Percentiles rank a stretch among this genome's conserved stretches.
These are phyloP conservation scores for Limonius californicus DNA, from an alignment of 1,140 invertebrate genomes.

Conservation along the genomic window DNA sequence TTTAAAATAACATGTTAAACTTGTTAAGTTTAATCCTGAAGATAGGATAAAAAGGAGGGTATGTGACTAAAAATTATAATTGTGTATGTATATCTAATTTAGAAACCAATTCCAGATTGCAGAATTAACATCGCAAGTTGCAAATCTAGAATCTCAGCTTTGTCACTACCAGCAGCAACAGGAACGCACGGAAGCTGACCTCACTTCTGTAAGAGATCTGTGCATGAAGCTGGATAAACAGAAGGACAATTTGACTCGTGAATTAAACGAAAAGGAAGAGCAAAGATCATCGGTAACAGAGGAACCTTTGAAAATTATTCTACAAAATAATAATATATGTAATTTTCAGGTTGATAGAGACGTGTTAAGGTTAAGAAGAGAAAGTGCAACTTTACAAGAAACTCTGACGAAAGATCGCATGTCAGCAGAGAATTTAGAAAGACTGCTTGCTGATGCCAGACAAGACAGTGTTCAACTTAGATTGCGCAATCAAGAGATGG, in stretches of 20 bases:
- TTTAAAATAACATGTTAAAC: neutral
- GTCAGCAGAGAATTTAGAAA: conserved; percentile 50
- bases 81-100: neutral
- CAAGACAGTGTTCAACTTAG: conserved; percentile 52
- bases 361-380: conserved; percentile 43
- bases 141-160: conserved; percentile 52
- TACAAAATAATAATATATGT: neutral
- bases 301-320: too few relatives aligned
- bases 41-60: neutral
- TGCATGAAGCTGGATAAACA: conserved; percentile 54
- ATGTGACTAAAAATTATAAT: neutral
- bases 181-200: conserved; percentile 47
- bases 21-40: neutral
- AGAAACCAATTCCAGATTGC: conserved; percentile 46
- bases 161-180: conserved; percentile 46
- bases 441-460: conserved; percentile 49
- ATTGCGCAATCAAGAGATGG: conserved; percentile 50
- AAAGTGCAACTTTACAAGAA: conserved; percentile 48
- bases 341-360: conserved; percentile 22
- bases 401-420: conserved; percentile 49
- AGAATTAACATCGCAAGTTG: conserved; percentile 52
- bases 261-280: conserved; percentile 46
- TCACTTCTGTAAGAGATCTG: conserved; percentile 51
- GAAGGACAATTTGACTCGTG: conserved; percentile 49
- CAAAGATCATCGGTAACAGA: conserved; percentile 47